Conservation (phyloP, 2,113 vertebrate genomes). For the Centropus unirufus region DNA sequence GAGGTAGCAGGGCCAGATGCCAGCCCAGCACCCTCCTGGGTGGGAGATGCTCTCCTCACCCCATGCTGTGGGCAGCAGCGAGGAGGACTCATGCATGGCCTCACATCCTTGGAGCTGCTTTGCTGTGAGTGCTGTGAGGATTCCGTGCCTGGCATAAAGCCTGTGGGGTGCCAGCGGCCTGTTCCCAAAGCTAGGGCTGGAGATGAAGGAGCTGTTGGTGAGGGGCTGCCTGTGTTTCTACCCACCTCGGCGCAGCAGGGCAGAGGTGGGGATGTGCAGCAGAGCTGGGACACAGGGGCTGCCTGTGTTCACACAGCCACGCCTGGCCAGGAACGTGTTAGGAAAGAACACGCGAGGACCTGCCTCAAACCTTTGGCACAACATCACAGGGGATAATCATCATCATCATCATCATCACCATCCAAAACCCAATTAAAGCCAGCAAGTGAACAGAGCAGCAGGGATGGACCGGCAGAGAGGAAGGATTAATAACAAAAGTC, state of each 20-base stretch:
- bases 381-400: slow-evolving; percentile 27
- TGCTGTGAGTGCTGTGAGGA: not conserved
- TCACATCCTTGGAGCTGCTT: not conserved
- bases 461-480: not conserved
- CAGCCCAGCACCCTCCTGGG: not conserved
- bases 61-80: not conserved
- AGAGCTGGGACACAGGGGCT: fast-evolving
- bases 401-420: not conserved
- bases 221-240: not conserved
- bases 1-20: not conserved
- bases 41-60: not conserved
- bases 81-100: not conserved
- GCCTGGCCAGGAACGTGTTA: not conserved
- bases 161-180: not conserved
- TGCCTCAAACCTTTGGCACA: slow-evolving; percentile 42
- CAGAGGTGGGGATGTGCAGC: not conserved
- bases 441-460: not conserved
- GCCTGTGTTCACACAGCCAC: not conserved
- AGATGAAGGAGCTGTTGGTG: not conserved
- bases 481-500: slow-evolving; percentile 2
- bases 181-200: not conserved
- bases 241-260: fast-evolving
- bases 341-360: not conserved
- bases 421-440: slow-evolving; percentile 43
- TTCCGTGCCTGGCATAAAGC: not conserved